Base-by-base conservation (phyloP, 2,113 vertebrate species). In the Sander lucioperca region DNA sequence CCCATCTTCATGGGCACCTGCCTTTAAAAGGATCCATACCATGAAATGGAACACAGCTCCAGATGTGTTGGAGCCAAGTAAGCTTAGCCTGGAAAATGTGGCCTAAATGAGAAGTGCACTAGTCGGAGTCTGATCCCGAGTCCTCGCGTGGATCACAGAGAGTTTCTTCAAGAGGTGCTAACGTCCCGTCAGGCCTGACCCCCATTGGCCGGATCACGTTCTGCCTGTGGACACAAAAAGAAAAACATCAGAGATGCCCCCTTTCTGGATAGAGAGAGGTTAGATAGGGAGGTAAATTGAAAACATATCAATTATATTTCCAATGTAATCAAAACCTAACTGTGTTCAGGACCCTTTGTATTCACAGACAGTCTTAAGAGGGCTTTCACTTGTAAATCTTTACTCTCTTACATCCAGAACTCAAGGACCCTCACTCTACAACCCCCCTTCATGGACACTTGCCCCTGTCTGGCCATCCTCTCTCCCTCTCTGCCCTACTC, bases 151-250 rank as follows among this genome's bases (percentile, higher is more conserved):
- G 96, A 67, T 95, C 94, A 69, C 75, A 93, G 69, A 97, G 93
- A 2, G 96, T 95, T 88, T 98, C 97, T 90, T 97, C 97, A 86
- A 99, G 96, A 86, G 98, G 97, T 14, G 97, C 97, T 91, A 99
- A 95, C 61, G 97, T 97, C 82, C 98, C 98, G 10, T 99, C 98
- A 6, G 95, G 95, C 86, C 95, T 95, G 80, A 99, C 96, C 65
- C 97, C 97, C 97, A 99, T 98, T 33, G 98, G 98, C 73, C 96
- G 97, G 91, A 99, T 99, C 89, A 99, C 89, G 85, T 97, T 96
- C 93, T 99, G 96, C 87, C 98, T 99, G 95, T 36, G 86, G 89
- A 92, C 93, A 86, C 90, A 92, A 83, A 91, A 33, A 83, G 79
- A 48, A 73, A 65, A 68, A 47, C 1, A 71, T 54, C 10, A 67